These are phyloP conservation scores for Camponotus pennsylvanicus DNA, from an alignment of 1,140 invertebrate species.

Conservation along the genomic window DNA sequence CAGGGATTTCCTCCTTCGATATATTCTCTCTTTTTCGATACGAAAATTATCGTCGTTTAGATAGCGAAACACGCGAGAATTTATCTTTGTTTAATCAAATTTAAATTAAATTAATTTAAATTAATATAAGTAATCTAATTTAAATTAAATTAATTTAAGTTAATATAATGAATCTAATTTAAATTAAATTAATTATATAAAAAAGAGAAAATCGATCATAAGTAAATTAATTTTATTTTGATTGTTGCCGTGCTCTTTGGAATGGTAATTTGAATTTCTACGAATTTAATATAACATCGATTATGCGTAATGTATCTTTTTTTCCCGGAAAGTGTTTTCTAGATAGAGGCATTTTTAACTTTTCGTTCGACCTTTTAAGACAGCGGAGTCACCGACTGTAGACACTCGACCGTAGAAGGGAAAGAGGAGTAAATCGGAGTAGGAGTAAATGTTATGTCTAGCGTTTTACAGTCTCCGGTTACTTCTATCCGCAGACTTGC, in stretches of 20 bases:
- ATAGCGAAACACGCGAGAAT: not conserved
- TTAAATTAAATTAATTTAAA: no score
- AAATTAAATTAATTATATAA: no score
- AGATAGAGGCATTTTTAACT: slow-evolving; percentile 46
- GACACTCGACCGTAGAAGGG: slow-evolving; percentile 22
- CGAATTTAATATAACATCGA: not conserved
- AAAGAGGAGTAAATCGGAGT: slow-evolving; percentile 48
- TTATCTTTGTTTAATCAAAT: not conserved
- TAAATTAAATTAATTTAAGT: no score
- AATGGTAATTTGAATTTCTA: not conserved
- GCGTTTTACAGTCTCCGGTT: slow-evolving; percentile 66
- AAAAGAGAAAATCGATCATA: not conserved
- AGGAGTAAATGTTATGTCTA: slow-evolving; percentile 76
- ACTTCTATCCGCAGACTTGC: slow-evolving; percentile 38
- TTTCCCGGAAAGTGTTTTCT: not conserved
- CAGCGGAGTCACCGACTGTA: slow-evolving; percentile 16
- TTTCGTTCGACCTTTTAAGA: slow-evolving; percentile 71
- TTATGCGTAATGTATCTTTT: not conserved
- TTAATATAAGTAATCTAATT: no score
- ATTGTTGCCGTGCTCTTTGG: not conserved
- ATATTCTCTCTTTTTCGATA: not conserved
- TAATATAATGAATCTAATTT: not conserved
- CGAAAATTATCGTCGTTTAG: not conserved
- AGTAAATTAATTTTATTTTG: not conserved
- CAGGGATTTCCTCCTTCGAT: not conserved